These are phyloP conservation scores for Sapajus apella DNA, from an alignment of 2,113 vertebrate species.

Conservation along the genomic window DNA sequence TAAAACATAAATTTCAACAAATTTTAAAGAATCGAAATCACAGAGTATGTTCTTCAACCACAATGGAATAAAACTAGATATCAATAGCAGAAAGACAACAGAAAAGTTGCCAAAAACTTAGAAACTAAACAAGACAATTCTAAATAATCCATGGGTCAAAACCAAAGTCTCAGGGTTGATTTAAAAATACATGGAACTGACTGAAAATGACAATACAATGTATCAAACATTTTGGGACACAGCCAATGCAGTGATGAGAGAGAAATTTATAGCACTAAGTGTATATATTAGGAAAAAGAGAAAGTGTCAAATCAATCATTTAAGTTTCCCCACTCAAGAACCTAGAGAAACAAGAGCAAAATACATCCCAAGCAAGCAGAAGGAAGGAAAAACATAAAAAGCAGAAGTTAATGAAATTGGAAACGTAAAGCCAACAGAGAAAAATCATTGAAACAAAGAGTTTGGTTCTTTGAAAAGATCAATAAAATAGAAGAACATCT, in stretches of 20 bases:
- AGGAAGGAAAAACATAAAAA: not conserved
- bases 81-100: conserved; percentile 4
- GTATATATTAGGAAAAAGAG: not conserved
- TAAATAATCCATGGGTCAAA: not conserved
- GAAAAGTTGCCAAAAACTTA: not conserved
- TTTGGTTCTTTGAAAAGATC: not conserved
- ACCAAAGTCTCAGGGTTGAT: not conserved
- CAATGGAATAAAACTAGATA: not conserved
- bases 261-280: not conserved
- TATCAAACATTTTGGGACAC: not conserved
- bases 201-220: not conserved
- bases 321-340: not conserved
- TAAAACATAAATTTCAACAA: not conserved
- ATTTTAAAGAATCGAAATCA: not conserved
- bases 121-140: not conserved
- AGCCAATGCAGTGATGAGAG: not conserved
- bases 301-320: not conserved
- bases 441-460: not conserved
- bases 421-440: not conserved
- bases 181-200: not conserved
- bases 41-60: not conserved
- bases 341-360: not conserved
- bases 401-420: not conserved
- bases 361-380: not conserved
- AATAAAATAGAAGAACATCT: not conserved